Evolutionary conservation across 1,140 invertebrate genomes (phyloP).

Genomic region (Drosophila oshimai): DNA sequence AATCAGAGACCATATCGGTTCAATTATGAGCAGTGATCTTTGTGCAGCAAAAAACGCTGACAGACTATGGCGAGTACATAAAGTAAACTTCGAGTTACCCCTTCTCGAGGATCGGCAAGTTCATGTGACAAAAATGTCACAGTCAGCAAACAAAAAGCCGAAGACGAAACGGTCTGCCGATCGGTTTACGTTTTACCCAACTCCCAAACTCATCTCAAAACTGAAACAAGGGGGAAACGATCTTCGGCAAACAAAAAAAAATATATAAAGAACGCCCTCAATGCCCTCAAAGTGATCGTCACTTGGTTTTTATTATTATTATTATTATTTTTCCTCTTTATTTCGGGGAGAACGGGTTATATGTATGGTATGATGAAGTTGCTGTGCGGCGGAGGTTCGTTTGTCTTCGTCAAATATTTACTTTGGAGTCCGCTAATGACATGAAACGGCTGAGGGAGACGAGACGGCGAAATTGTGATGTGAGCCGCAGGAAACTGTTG

Average conservation of each 20-base stretch:
- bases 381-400: slow-evolving; percentile 27
- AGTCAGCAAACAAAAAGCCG: slow-evolving; percentile 31
- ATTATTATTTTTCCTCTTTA: slow-evolving; percentile 28
- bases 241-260: slow-evolving; percentile 7
- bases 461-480: slow-evolving; percentile 5
- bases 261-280: slow-evolving; percentile 21
- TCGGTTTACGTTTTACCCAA: slow-evolving; percentile 34
- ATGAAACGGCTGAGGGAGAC: slow-evolving; percentile 26
- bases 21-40: slow-evolving; percentile 26
- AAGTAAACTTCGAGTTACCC: slow-evolving; percentile 32
- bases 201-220: slow-evolving; percentile 42
- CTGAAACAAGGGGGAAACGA: slow-evolving; percentile 20
- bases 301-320: slow-evolving; percentile 44
- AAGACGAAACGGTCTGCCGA: background rate
- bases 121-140: slow-evolving; percentile 57
- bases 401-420: slow-evolving; percentile 58
- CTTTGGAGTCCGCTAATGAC: slow-evolving; percentile 54
- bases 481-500: slow-evolving; percentile 46
- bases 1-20: slow-evolving; percentile 23
- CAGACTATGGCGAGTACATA: slow-evolving; percentile 37
- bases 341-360: slow-evolving; percentile 38
- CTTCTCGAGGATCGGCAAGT: slow-evolving; percentile 20
- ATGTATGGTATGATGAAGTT: slow-evolving; percentile 23
- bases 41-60: slow-evolving; percentile 16
- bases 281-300: slow-evolving; percentile 44